Percentiles rank a stretch among this genome's conserved stretches.
phyloP scores from a whole-genome alignment of 2,797 vertebrate species.

The Danionella dracula region DNA sequence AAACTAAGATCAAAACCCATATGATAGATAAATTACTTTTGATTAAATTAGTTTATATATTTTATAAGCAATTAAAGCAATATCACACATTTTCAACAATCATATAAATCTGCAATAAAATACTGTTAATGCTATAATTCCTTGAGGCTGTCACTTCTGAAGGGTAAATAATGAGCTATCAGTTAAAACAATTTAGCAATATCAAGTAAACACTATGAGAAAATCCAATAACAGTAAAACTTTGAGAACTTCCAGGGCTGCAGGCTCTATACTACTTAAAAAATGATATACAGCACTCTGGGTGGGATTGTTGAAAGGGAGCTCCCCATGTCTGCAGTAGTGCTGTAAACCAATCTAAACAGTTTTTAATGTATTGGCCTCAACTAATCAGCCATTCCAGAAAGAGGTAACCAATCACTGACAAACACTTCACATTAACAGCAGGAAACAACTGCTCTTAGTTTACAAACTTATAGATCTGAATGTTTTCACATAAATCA shows the following conservation, averaged over 20 bases:
- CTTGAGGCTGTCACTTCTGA: no score
- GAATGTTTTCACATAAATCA: constrained; percentile 8
- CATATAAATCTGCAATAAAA: no score
- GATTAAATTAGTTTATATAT: no score
- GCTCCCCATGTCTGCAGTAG: constrained; percentile 20
- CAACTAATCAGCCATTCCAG: not conserved
- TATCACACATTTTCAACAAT: no score
- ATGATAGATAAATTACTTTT: no score
- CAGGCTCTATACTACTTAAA: constrained; percentile 41
- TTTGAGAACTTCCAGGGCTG: constrained; percentile 18
- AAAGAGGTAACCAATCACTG: not conserved
- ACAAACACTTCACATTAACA: not conserved
- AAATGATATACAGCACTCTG: constrained; percentile 45
- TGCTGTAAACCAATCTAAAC: not conserved
- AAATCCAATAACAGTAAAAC: no score
- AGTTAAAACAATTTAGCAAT: no score
- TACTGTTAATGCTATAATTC: no score
- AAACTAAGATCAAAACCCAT: no score
- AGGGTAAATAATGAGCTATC: no score
- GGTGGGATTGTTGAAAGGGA: not conserved
- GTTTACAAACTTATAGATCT: constrained; percentile 20
- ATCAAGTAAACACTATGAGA: no score
- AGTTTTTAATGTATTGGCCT: not conserved
- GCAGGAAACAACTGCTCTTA: constrained; percentile 13
- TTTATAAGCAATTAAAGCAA: no score